Base-by-base conservation (phyloP, 2,797 vertebrate species). In the Gallinago stenura region DNA sequence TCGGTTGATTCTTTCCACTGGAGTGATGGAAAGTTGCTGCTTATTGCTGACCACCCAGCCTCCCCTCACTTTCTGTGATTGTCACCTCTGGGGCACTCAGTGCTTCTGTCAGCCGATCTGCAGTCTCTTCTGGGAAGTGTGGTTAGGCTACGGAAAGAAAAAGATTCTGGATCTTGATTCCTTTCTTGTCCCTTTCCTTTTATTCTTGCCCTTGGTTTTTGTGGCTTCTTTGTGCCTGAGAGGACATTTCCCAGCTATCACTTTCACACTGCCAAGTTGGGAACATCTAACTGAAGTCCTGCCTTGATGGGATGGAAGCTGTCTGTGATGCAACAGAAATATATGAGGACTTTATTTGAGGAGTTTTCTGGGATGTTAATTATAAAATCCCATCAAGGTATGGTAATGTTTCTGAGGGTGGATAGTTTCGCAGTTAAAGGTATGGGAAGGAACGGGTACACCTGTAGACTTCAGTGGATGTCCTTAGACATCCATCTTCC, bases 1-100 rank as follows among this genome's bases (percentile, higher is more conserved):
- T 99, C 0, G 99, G 99, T 80, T 99, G 97, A 98, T 37, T 35
- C 24, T 33, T 48, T 46, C 53, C 12, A 11, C 45, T 56, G 30
- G 58, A 64, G 37, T 86, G 45, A 61, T 5, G 7, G 39, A 53
- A 72, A 73, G 50, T 53, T 73, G 43, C 69, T 9, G 39, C 62
- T 45, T 18, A 54, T 8, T 9, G 12, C 76, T 66, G 62, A 61
- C 64, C 43, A 56, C 68, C 53, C 76, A 33, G 76, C 76, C 28
- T 87, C 79, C 70, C 43, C 30, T 85, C 73, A 83, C 84, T 89
- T 79, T 72, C 69, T 83, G 58, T 72, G 75, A n/a, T 41, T 53
- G 65, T 87, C 39, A 51, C 61, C 31, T 77, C 19, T 39, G 35
- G 66, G 94, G 58, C 88, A 89, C 87, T 82, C 46, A 22, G 28